Percentiles rank a stretch among this genome's conserved stretches.
Evolutionary conservation across 1,140 invertebrate species (phyloP).

Genomic region (Heliconius eleuchia): DNA sequence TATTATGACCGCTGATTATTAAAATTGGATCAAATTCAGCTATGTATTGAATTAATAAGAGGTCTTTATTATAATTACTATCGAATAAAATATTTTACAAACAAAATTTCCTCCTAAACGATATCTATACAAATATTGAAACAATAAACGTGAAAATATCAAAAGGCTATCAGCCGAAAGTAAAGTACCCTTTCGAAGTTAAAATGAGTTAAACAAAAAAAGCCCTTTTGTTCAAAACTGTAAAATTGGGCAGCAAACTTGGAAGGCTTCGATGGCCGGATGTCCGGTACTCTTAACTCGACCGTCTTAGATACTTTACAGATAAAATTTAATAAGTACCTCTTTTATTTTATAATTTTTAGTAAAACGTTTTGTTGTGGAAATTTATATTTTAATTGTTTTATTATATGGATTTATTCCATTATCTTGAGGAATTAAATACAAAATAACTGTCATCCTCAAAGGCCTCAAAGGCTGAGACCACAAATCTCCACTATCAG

Average conservation of each 20-base stretch:
- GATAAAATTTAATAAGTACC: slow-evolving; percentile 10
- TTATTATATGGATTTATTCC: background rate
- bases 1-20: too few relatives aligned
- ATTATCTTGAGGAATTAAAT: background rate
- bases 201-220: slow-evolving; percentile 24
- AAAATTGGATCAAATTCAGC: too few relatives aligned
- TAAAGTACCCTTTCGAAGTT: slow-evolving; percentile 20
- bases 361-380: background rate
- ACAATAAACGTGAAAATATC: background rate
- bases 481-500: background rate
- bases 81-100: background rate
- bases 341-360: slow-evolving; percentile 1
- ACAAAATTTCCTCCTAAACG: background rate
- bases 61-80: background rate
- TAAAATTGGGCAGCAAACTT: slow-evolving; percentile 54
- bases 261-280: slow-evolving; percentile 43
- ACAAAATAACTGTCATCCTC: background rate
- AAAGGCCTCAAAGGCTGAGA: too few relatives aligned
- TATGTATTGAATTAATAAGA: too few relatives aligned
- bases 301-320: slow-evolving; percentile 5
- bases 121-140: background rate
- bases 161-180: slow-evolving; percentile 18
- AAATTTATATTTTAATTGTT: background rate
- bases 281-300: slow-evolving; percentile 42
- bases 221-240: slow-evolving; percentile 31